Conservation (phyloP, 2,797 vertebrate genomes). For the Micromesistius poutassou region DNA sequence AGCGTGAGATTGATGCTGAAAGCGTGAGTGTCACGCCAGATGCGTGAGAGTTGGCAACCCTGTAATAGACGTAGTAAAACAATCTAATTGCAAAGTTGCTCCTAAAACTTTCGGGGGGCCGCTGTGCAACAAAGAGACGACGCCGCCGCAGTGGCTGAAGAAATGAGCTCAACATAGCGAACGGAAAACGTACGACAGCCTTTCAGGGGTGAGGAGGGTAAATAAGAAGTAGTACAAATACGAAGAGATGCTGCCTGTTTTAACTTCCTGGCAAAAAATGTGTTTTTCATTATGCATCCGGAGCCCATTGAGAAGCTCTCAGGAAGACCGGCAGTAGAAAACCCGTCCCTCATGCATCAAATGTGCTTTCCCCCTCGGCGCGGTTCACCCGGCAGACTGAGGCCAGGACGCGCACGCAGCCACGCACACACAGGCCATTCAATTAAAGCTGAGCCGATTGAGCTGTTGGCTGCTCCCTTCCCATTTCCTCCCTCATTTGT, state of each 20-base stretch:
- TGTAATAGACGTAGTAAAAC: neutral
- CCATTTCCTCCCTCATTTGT: conserved; percentile 52
- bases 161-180: neutral
- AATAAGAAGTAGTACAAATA: neutral
- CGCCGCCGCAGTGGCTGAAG: neutral
- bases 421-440: conserved; percentile 49
- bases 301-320: conserved; percentile 60
- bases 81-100: neutral
- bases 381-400: conserved; percentile 59
- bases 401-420: conserved; percentile 51
- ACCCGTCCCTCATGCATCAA: conserved; percentile 35
- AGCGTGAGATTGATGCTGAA: too few relatives aligned
- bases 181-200: neutral
- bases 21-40: too few relatives aligned
- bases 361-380: conserved; percentile 48
- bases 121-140: neutral
- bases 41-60: too few relatives aligned
- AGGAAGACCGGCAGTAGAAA: conserved; percentile 42
- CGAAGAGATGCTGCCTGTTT: neutral
- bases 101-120: neutral
- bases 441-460: conserved; percentile 69
- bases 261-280: neutral
- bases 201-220: neutral
- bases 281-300: conserved; percentile 42
- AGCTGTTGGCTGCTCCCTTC: conserved; percentile 60